phyloP scores from a whole-genome alignment of 2,113 vertebrate species.

The Anser cygnoides region DNA sequence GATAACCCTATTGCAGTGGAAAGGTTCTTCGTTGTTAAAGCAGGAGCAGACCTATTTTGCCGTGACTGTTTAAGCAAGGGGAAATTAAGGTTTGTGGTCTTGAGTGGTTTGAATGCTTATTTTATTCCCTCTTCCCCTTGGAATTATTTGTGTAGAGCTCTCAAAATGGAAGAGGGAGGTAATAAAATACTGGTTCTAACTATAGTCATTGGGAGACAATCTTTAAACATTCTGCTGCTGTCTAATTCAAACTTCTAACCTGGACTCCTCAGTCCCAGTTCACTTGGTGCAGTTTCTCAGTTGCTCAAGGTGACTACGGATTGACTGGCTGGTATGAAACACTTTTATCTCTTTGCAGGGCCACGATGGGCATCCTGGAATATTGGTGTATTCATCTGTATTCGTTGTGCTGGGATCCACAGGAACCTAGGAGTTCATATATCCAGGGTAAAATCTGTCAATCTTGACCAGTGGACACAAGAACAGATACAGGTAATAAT shows the following conservation, averaged over 20 bases:
- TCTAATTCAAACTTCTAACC: background rate
- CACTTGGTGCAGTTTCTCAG: constrained; percentile 29
- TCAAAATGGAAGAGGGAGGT: background rate
- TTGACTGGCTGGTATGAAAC: background rate
- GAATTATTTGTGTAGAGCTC: background rate
- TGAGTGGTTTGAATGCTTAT: background rate
- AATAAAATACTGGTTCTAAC: background rate
- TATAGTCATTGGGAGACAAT: background rate
- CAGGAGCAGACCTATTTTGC: background rate
- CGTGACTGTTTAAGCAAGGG: background rate
- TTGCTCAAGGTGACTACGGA: background rate
- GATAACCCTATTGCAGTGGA: background rate
- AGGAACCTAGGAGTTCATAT: constrained; percentile 98
- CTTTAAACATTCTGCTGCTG: background rate
- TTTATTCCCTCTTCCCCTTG: background rate
- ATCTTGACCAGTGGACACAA: constrained; percentile 98
- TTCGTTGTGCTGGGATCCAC: constrained; percentile 97
- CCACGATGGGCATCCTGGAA: constrained; percentile 99
- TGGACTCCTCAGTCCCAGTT: background rate
- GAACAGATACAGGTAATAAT: constrained; percentile 95
- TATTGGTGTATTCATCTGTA: constrained; percentile 96
- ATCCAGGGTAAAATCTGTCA: constrained; percentile 97
- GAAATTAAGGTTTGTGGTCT: background rate
- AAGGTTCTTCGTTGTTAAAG: background rate
- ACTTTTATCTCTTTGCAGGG: constrained; percentile 71